Evolutionary conservation across 2,888 invertebrate genomes (phyloP), one percentile per base, ranked within the genome.

Genomic region (Mimachlamys varia): DNA sequence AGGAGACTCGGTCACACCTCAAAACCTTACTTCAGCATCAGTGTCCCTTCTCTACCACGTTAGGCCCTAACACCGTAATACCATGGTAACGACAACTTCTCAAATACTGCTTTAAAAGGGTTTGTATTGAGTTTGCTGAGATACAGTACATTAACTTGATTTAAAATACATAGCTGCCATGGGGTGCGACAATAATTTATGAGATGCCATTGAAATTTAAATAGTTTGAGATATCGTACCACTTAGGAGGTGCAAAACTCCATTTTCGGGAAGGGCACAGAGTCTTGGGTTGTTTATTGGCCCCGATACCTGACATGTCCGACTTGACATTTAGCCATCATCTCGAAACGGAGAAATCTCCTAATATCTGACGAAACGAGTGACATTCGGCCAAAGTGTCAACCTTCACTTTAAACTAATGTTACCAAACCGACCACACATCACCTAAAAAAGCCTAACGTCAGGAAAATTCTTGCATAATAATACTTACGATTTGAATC

Each of bases 141-240:
- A 33, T 22, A 12, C 76, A 76, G 33, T 13, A 33, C 76, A 76
- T 76, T 76, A 76, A 76, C 15, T 33, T 76, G 76, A 76, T 76
- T 76, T 76, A 76, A 76, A 76, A 76, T 27, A 76, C 76, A 76
- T 76, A 76, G 76, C 76, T 76, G 76, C 76, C 33, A 76, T 33
- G 27, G n/a, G 33, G 76, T 33, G 7, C 33, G 17, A 76, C 33
- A 76, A 76, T 76, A 76, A 76, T 76, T 76, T 12, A 76, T 76
- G 76, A 76, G 76, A 76, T 76, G 76, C 76, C 33, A 76, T 27
- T 76, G 76, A 76, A 76, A 76, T 76, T 76, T 76, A 76, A 76
- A 76, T 33, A 76, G 76, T 76, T 76, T 13, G 76, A 76, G 76
- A 33, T 22, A 76, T 13, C 10, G 76, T 76, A 33, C 76, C 76